Percentiles rank a stretch among this genome's conserved stretches.
Conservation (phyloP, 2,888 invertebrate genomes). For the Caenorhabditis becei region DNA sequence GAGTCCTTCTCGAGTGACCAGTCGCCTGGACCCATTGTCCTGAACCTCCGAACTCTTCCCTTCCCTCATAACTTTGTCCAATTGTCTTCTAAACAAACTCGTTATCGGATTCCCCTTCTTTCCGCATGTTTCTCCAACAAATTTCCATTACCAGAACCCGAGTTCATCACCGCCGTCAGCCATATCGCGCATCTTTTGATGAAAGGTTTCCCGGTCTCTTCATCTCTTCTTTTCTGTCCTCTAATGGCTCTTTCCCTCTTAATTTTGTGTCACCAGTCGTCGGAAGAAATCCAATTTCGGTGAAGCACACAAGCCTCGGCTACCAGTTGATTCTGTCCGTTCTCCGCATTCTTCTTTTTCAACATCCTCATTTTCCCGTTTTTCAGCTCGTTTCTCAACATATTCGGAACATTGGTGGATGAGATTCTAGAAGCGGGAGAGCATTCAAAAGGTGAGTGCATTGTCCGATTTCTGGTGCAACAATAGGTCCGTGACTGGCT, state of each 20-base stretch:
- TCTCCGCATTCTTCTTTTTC: slow-evolving; percentile 15
- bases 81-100: slow-evolving; percentile 18
- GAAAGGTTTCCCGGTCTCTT: slow-evolving; percentile 40
- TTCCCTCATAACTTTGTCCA: not conserved
- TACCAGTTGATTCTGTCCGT: slow-evolving; percentile 11
- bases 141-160: slow-evolving; percentile 37
- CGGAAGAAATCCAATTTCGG: slow-evolving; percentile 50
- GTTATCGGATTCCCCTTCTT: slow-evolving; percentile 3
- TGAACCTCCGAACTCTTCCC: slow-evolving; percentile 4
- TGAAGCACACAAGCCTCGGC: slow-evolving; percentile 2
- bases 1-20: not conserved
- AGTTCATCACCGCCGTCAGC: slow-evolving; percentile 29
- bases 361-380: slow-evolving; percentile 16
- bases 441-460: slow-evolving; percentile 3
- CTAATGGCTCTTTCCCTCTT: slow-evolving; percentile 35
- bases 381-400: slow-evolving; percentile 5
- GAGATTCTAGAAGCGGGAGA: slow-evolving; percentile 7
- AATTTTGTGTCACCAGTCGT: slow-evolving; percentile 51
- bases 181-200: slow-evolving; percentile 27
- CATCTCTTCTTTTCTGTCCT: slow-evolving; percentile 21
- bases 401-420: slow-evolving; percentile 8
- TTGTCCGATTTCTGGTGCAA: not conserved
- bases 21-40: not conserved
- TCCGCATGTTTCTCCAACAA: slow-evolving; percentile 3
- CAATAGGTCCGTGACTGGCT: no score